A percentile compares a stretch with the other conserved stretches of the same genome.
Conservation (phyloP, 2,797 vertebrate genomes). For the Lithobates sylvaticus region DNA sequence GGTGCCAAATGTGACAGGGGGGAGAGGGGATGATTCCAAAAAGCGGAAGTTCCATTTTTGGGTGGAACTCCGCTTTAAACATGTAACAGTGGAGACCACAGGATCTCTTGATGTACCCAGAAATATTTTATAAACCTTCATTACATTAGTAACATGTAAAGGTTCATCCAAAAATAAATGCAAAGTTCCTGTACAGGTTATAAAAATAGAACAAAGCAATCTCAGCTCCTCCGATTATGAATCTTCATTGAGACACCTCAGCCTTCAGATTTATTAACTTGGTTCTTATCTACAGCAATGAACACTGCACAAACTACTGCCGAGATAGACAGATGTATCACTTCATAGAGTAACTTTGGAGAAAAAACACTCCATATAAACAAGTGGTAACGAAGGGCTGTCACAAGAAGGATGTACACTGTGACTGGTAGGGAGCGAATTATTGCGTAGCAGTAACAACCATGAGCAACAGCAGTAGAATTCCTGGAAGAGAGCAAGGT, state of each 20-base stretch:
- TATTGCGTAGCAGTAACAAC: conserved; percentile 91
- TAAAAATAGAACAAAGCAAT: background rate
- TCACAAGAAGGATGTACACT: conserved; percentile 87
- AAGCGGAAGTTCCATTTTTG: no score
- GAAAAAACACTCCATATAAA: conserved; percentile 99
- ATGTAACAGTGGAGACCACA: no score
- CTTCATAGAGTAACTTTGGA: conserved; percentile 94
- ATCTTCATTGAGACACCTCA: background rate
- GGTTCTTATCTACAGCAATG: conserved; percentile 85
- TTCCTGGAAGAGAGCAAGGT: conserved; percentile 71
- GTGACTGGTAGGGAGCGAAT: conserved; percentile 85
- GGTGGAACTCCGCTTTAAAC: no score
- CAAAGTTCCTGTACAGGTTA: background rate
- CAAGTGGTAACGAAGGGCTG: conserved; percentile 90
- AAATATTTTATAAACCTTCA: background rate
- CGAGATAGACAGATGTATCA: conserved; percentile 86
- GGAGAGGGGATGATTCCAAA: no score
- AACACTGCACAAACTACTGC: conserved; percentile 84
- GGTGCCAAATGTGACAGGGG: no score
- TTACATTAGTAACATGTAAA: background rate
- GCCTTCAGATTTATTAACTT: conserved; percentile 26
- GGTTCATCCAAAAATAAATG: background rate
- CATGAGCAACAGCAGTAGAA: conserved; percentile 80
- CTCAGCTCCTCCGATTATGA: background rate
- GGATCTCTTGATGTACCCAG: background rate